phyloP scores from a whole-genome alignment of 2,888 invertebrate genomes.

The Cyaniris semiargus region DNA sequence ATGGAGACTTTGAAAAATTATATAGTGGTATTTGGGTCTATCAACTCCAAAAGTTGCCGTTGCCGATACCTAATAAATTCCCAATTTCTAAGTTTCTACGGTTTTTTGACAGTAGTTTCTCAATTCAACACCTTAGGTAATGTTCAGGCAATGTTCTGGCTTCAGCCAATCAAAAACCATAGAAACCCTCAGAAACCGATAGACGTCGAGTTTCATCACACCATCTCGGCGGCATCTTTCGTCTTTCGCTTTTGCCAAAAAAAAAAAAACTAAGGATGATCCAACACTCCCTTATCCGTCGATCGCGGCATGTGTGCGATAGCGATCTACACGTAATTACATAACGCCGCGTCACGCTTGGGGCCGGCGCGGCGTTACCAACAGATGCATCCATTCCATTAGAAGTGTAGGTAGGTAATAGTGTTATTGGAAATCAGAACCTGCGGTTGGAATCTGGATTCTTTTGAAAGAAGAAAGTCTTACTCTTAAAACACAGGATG shows the following conservation, averaged over 20 bases:
- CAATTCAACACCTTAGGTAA: no score
- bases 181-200: neutral
- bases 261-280: conserved; percentile 7
- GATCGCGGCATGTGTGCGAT: conserved; percentile 65
- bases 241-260: neutral
- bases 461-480: no score
- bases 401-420: neutral
- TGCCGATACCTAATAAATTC: no score
- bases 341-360: conserved; percentile 59
- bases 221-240: neutral
- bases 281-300: conserved; percentile 20
- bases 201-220: neutral
- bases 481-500: no score
- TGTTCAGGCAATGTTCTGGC: no score
- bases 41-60: no score
- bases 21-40: no score
- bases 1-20: no score
- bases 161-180: no score
- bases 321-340: conserved; percentile 71
- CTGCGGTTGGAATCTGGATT: neutral
- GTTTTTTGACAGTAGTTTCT: no score
- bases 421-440: neutral
- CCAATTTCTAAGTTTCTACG: no score
- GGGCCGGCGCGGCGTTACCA: conserved; percentile 9
- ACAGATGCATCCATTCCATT: conserved; percentile 26